Base-by-base conservation (phyloP, 2,888 invertebrate species). In the Chirona hameri region DNA sequence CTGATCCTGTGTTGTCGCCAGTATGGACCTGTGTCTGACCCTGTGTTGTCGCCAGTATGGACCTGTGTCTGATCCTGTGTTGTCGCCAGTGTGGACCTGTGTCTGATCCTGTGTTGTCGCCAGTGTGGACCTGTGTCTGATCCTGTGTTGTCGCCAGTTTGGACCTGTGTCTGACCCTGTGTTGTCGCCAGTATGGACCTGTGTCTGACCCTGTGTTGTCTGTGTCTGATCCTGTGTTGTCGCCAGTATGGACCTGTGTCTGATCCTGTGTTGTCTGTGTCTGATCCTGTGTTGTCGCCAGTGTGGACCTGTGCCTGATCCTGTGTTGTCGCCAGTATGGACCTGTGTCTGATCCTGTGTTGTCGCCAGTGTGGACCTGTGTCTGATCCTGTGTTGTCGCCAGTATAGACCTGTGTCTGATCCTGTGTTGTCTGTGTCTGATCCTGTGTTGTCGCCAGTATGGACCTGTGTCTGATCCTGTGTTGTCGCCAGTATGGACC, bases 381-480 rank as follows among this genome's bases (percentile, higher is more conserved):
- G 12, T 55, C 55, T 18, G 18, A 55, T 82, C 76, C 55, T 84
- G 81, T 21, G 82, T 80, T 80, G 55, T 81, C 72, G 76, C 82
- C 81, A 39, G 95, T n/a, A 91, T 98, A 12, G 91, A 91, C 84
- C 92, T 95, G 48, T 93, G 7, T 39, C 39, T 39, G 39, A 39
- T 7, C 39, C 39, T 39, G 39, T 39, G 7, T 39, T 39, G 39
- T 39, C 39, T 39, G 39, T 39, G 7, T 39, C 39, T 39, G 39
- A 39, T 7, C 39, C 39, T 39, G 39, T 39, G 7, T 39, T 39
- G 39, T 39, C 39, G 7, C 39, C n/a, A n/a, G n/a, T n/a, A n/a
- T 72, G 46, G 55, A 81, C 48, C 55, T 48, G 79, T 55, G 12
- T 55, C 55, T 18, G 18, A 55, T 82, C 76, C 55, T 84, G 81